Conservation (phyloP, 2,888 invertebrate genomes). For the Hemicrepidius hirtus region DNA sequence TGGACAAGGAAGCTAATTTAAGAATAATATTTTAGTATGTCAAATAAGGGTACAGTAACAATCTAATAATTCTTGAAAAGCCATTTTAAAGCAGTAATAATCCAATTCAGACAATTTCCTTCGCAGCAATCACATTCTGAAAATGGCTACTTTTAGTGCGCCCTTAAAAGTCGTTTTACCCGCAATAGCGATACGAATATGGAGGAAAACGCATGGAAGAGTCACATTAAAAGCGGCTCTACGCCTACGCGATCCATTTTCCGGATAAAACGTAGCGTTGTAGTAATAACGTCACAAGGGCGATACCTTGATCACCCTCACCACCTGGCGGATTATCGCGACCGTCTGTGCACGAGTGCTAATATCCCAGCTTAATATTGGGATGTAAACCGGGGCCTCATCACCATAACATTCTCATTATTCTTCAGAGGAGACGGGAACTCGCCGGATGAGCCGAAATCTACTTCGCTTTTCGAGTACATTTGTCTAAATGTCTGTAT, state of each 20-base stretch:
- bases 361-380: slow-evolving; percentile 69
- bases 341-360: slow-evolving; percentile 62
- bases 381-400: slow-evolving; percentile 68
- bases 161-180: slow-evolving; percentile 9
- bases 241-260: slow-evolving; percentile 13
- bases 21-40: background rate
- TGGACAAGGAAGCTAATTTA: too few relatives aligned
- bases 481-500: slow-evolving; percentile 66
- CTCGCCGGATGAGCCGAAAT: slow-evolving; percentile 63
- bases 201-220: background rate
- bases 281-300: slow-evolving; percentile 34
- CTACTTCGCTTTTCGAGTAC: slow-evolving; percentile 63
- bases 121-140: slow-evolving; percentile 16
- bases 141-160: slow-evolving; percentile 6
- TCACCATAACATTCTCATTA: slow-evolving; percentile 72
- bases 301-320: slow-evolving; percentile 46
- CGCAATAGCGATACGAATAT: slow-evolving; percentile 15
- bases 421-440: slow-evolving; percentile 64
- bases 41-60: background rate
- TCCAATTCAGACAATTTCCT: slow-evolving; percentile 19
- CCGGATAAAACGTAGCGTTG: slow-evolving; percentile 30
- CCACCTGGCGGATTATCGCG: slow-evolving; percentile 65
- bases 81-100: slow-evolving; percentile 17
- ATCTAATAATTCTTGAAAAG: background rate
- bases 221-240: slow-evolving; percentile 15